Evolutionary conservation across 2,797 vertebrate genomes (phyloP).

Genomic region (Argentina silus): DNA sequence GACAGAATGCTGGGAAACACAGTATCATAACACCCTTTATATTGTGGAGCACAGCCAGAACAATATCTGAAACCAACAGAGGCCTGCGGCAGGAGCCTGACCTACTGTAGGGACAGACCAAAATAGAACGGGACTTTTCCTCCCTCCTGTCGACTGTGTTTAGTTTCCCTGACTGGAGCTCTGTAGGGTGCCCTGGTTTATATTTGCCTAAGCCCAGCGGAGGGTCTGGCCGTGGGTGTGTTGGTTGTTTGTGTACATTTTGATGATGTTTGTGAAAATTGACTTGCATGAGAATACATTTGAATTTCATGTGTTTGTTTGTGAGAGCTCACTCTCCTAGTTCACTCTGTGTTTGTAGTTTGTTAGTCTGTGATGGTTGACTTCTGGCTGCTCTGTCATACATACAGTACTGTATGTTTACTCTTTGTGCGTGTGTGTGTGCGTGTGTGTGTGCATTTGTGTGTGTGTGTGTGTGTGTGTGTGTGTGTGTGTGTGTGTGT

Average conservation of each 20-base stretch:
- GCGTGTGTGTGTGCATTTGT: conserved; percentile 2
- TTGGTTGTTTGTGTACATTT: conserved; percentile 22
- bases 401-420: not conserved
- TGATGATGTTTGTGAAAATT: conserved; percentile 21
- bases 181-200: conserved; percentile 32
- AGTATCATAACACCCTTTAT: no score
- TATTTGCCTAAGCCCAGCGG: conserved; percentile 35
- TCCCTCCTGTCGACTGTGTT: conserved; percentile 21
- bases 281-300: not conserved
- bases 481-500: not conserved
- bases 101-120: no score
- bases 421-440: not conserved
- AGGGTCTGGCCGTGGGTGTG: conserved; percentile 30
- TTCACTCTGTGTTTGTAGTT: conserved; percentile 1
- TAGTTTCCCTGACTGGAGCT: conserved; percentile 27
- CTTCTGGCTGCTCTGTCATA: not conserved
- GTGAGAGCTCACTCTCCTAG: conserved; percentile 1
- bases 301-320: not conserved
- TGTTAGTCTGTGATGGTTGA: not conserved
- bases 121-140: not conserved
- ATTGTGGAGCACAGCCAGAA: no score
- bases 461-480: not conserved
- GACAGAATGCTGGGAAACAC: conserved; percentile 5
- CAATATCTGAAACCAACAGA: not conserved
- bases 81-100: no score